phyloP scores from a whole-genome alignment of 2,797 vertebrate genomes.

The Siniperca undulata region DNA sequence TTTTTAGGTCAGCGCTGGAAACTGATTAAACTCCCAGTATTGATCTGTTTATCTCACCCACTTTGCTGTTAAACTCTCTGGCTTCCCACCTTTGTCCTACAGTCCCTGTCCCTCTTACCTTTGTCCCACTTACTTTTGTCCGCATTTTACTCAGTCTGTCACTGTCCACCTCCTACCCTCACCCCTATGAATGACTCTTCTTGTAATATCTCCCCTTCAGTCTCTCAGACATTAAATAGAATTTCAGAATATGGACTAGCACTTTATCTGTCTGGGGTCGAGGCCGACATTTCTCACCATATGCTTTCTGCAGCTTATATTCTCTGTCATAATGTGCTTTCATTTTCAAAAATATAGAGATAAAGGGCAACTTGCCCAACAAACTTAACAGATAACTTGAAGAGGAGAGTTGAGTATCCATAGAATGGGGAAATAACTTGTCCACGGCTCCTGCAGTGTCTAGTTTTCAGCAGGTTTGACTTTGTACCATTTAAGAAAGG shows the following conservation, averaged over 20 bases:
- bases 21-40: slow-evolving; percentile 24
- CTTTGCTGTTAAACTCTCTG: slow-evolving; percentile 19
- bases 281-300: not conserved
- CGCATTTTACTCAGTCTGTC: not conserved
- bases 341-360: not conserved
- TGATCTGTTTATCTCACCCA: slow-evolving; percentile 46
- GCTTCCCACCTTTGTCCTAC: slow-evolving; percentile 38
- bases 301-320: not conserved
- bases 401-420: not conserved
- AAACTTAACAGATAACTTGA: not conserved
- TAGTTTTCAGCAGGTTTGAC: not conserved
- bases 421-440: not conserved
- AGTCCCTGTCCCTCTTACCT: slow-evolving; percentile 29
- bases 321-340: not conserved
- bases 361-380: not conserved
- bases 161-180: not conserved
- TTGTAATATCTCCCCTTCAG: not conserved
- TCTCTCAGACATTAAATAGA: not conserved
- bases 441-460: not conserved
- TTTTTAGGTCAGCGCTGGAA: not conserved
- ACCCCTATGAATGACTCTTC: not conserved
- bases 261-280: not conserved
- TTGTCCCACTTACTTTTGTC: slow-evolving; percentile 35
- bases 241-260: not conserved
- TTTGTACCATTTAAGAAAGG: not conserved